Evolutionary conservation across 2,888 invertebrate species (phyloP), one percentile per base, ranked within the genome.

Genomic region (Brenthis daphne): DNA sequence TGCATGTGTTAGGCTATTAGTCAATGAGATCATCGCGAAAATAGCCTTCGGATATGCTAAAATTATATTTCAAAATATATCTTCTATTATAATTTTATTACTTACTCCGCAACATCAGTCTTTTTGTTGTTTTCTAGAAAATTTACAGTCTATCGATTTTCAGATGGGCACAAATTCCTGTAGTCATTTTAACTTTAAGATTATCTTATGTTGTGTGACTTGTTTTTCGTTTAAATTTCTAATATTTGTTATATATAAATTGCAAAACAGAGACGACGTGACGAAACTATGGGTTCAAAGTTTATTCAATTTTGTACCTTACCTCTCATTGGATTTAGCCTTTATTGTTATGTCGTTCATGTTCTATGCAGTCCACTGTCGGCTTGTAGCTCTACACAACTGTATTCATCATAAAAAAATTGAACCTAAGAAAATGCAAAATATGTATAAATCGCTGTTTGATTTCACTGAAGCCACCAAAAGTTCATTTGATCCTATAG

Each of bases 391-490:
- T 55, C 51, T 70, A 16, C 48, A 43, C 47, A 60, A 60, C 29
- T 51, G 47, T 56, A 50, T 64, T 47, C 16, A 20, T 0, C 8
- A 8, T 1, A 51, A 33, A 48, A 43, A 6, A 64, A 51, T 13
- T 11, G 29, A 64, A 4, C 53, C 51, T 6, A 56, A 60, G 24
- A 13, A 64, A 3, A 50, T 60, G 50, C 51, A 66, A 6, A 5
- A 64, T 6, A 20, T 64, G 16, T 71, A 71, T 53, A 67, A 65
- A 20, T 50, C 60, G n/a, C 29, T 71, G 16, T 58, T 71, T 6
- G 68, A 71, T 64, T 48, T 65, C 8, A 65, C 57, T 13, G 68
- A 71, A 64, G 54, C n/a, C 48, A 57, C 58, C 6, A 71, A 67
- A 53, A 29, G 14, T 33, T n/a, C 67, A 2, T 69, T 69, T 54